Evolutionary conservation across 2,888 invertebrate species (phyloP).

Genomic region (Tipula helvola): DNA sequence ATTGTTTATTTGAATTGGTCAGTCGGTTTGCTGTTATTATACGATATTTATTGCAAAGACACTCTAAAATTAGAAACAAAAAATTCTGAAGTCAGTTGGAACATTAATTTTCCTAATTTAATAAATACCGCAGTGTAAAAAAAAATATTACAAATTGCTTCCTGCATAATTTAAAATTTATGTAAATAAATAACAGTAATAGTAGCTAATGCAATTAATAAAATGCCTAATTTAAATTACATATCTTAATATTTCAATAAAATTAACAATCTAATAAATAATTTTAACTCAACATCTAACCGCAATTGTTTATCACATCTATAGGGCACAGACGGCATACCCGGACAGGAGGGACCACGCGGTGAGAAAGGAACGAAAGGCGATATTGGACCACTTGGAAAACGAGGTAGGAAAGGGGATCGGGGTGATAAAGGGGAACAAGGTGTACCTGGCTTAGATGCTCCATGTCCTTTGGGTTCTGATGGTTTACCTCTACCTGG

Average conservation of each 20-base stretch:
- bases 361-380: slow-evolving; percentile 84
- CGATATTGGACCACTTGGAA: slow-evolving; percentile 62
- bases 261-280: not conserved
- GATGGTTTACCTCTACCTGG: slow-evolving; percentile 94
- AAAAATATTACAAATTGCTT: too few species aligned
- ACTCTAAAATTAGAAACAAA: too few species aligned
- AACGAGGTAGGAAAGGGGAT: slow-evolving; percentile 84
- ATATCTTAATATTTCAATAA: not conserved
- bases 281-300: not conserved
- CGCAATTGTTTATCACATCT: not conserved
- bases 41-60: too few species aligned
- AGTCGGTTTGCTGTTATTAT: too few species aligned
- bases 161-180: too few species aligned
- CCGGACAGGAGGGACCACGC: slow-evolving; percentile 82
- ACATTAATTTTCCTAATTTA: too few species aligned
- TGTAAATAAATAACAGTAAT: not conserved
- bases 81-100: too few species aligned
- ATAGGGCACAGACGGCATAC: slow-evolving; percentile 87
- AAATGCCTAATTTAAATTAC: not conserved
- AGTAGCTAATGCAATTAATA: not conserved
- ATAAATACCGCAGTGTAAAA: too few species aligned
- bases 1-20: too few species aligned
- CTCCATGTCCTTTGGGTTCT: slow-evolving; percentile 93
- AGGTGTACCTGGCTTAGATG: slow-evolving; percentile 94
- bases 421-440: slow-evolving; percentile 89